A percentile compares a stretch with the other conserved stretches of the same genome.
phyloP scores from a whole-genome alignment of 2,113 vertebrate genomes.

The Charina bottae region DNA sequence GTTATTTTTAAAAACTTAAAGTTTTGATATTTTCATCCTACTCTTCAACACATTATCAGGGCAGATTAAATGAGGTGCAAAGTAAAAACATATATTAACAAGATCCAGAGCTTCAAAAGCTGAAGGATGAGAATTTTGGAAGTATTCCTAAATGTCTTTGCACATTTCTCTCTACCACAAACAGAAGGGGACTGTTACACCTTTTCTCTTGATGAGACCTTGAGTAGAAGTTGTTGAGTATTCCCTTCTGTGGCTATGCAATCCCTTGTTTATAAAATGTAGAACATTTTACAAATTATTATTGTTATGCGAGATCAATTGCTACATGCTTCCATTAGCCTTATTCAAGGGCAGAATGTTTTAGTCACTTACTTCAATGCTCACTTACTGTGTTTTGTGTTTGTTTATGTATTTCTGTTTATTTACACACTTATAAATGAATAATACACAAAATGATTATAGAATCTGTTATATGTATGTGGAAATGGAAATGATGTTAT shows the following conservation, averaged over 20 bases:
- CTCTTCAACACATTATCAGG: not conserved
- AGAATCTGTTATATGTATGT: not conserved
- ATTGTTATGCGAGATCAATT: not conserved
- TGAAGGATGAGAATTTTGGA: not conserved
- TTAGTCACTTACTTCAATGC: not conserved
- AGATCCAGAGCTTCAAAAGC: not conserved
- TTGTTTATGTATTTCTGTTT: not conserved
- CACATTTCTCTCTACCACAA: not conserved
- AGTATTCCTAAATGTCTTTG: not conserved
- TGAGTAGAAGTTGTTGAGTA: not conserved
- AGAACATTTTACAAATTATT: not conserved
- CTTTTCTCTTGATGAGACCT: not conserved
- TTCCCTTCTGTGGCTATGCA: not conserved
- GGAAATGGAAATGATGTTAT: not conserved
- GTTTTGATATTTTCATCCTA: constrained; percentile 3
- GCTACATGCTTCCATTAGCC: not conserved
- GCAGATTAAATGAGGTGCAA: not conserved
- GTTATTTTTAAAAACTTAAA: not conserved
- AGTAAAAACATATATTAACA: not conserved
- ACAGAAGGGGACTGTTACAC: not conserved
- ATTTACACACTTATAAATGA: not conserved
- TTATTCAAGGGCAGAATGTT: not conserved
- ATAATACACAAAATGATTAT: not conserved
- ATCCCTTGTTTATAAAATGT: not conserved
- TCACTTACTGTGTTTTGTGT: not conserved